These are phyloP conservation scores for Phaethon lepturus DNA, from an alignment of 2,113 vertebrate genomes.

Conservation along the genomic window DNA sequence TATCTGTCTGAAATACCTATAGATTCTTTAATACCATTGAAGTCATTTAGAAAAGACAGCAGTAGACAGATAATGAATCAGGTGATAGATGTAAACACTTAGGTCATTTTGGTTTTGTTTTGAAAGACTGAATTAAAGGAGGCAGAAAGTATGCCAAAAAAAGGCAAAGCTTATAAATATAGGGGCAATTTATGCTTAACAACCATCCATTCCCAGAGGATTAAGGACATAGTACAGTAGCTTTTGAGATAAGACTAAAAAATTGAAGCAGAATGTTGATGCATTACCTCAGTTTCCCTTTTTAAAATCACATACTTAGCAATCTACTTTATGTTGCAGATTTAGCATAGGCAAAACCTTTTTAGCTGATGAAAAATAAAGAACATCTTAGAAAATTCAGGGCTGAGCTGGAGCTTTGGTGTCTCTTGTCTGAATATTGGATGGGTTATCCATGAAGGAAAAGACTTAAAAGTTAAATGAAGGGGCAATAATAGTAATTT, in stretches of 20 bases:
- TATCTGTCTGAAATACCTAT: not conserved
- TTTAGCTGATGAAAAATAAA: not conserved
- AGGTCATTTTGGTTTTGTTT: not conserved
- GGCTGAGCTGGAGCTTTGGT: not conserved
- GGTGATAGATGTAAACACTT: not conserved
- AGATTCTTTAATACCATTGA: not conserved
- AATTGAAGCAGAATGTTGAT: not conserved
- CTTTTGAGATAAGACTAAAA: not conserved
- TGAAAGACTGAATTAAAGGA: not conserved
- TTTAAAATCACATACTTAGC: not conserved
- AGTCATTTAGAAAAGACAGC: not conserved
- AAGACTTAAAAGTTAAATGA: not conserved
- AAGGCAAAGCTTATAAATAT: not conserved
- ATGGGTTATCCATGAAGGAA: not conserved
- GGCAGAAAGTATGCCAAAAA: not conserved
- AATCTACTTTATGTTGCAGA: not conserved
- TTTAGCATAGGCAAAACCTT: not conserved
- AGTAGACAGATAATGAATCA: not conserved
- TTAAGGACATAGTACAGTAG: not conserved
- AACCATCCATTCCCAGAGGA: not conserved
- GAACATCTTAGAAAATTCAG: not conserved
- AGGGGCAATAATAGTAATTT: not conserved
- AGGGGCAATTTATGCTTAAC: not conserved
- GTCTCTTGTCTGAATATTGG: not conserved
- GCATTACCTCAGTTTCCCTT: not conserved